Evolutionary conservation across 2,888 invertebrate species (phyloP).

Genomic region (Autographa pulchrina): DNA sequence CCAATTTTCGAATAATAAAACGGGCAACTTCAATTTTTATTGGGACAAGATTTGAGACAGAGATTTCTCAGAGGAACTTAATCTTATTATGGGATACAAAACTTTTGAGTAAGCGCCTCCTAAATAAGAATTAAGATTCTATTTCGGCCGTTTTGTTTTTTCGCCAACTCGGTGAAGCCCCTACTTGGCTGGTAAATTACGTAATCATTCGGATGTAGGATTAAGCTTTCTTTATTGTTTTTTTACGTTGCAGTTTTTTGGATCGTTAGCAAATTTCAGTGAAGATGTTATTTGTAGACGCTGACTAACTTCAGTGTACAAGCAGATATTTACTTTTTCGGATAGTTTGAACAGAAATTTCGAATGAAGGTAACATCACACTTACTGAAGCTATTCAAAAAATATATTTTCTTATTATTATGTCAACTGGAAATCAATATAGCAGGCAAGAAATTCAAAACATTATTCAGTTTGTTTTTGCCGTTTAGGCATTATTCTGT

Average conservation of each 20-base stretch:
- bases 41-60: conserved; percentile 25
- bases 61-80: conserved; percentile 24
- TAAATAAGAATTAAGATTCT: conserved; percentile 33
- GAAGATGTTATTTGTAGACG: background rate
- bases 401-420: no score
- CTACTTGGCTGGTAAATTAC: background rate
- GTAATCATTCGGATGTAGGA: background rate
- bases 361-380: no score
- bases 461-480: no score
- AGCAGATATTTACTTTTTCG: no score
- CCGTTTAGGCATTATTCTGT: background rate
- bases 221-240: background rate
- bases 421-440: no score
- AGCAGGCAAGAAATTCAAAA: no score
- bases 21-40: conserved; percentile 24
- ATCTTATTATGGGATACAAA: conserved; percentile 41
- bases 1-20: conserved; percentile 24
- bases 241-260: background rate
- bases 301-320: no score
- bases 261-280: background rate
- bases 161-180: background rate
- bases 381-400: no score
- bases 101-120: conserved; percentile 30
- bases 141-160: conserved; percentile 14
- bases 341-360: no score